phyloP scores from a whole-genome alignment of 2,113 vertebrate genomes.

The Chinchilla lanigera region DNA sequence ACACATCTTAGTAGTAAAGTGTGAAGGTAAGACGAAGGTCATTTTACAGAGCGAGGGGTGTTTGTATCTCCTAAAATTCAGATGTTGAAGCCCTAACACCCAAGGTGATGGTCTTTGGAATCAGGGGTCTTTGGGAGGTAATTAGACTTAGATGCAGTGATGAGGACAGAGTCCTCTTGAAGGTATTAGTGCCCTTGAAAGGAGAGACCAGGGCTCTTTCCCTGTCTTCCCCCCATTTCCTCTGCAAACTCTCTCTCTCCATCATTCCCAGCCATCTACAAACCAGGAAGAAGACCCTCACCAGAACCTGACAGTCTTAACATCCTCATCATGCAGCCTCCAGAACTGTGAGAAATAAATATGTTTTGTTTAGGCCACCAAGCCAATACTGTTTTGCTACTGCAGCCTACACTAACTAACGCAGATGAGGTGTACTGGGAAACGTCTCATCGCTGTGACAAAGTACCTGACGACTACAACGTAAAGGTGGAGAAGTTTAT shows the following conservation, averaged over 20 bases:
- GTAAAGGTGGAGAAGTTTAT: neutral
- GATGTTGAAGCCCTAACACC: neutral
- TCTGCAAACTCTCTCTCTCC: too few relatives aligned
- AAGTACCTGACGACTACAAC: neutral
- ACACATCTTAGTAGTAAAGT: neutral
- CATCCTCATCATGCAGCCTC: neutral
- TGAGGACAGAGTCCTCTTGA: neutral
- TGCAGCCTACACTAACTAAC: neutral
- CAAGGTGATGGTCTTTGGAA: neutral
- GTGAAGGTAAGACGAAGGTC: neutral
- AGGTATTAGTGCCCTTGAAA: neutral
- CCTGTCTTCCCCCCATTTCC: neutral
- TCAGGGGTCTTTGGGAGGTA: neutral
- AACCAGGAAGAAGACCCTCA: neutral
- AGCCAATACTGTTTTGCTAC: neutral
- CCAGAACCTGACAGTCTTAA: neutral
- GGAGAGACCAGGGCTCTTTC: neutral
- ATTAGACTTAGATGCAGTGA: neutral
- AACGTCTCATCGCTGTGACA: neutral
- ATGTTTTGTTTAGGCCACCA: neutral
- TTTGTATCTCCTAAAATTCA: neutral
- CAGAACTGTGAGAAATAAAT: neutral
- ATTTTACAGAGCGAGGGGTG: neutral
- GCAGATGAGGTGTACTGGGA: neutral
- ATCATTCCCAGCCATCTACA: neutral